Conservation (phyloP, 2,113 vertebrate genomes). For the Colius striatus region DNA sequence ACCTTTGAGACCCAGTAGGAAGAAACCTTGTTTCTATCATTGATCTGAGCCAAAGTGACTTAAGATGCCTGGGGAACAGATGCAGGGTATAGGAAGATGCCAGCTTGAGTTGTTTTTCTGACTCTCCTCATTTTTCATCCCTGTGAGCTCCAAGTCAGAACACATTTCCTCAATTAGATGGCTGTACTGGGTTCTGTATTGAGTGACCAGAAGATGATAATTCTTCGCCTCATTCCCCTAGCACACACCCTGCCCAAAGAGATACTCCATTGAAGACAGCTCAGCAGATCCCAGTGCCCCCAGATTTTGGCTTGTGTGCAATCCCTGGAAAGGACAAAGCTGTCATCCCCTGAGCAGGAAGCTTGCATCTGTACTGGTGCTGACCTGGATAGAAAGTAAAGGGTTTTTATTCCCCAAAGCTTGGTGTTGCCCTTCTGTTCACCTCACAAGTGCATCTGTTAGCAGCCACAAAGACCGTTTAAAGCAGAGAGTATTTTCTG, state of each 20-base stretch:
- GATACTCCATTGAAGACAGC: not conserved
- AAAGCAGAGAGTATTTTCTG: constrained; percentile 1
- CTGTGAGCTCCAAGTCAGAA: not conserved
- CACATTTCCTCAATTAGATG: not conserved
- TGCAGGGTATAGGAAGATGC: not conserved
- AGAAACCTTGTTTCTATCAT: constrained; percentile 3
- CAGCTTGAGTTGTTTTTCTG: not conserved
- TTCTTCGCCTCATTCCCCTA: not conserved
- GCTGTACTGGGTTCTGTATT: not conserved
- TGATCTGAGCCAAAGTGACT: not conserved
- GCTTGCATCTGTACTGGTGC: not conserved
- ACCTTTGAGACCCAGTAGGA: not conserved
- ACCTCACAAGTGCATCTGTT: not conserved
- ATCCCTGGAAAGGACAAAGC: not conserved
- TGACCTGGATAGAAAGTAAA: not conserved
- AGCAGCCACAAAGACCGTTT: not conserved
- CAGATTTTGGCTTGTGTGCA: not conserved
- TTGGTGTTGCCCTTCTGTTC: not conserved
- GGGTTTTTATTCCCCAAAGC: not conserved
- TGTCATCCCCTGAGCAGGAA: not conserved
- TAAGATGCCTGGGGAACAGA: not conserved
- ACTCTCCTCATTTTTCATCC: not conserved
- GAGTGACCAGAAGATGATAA: not conserved
- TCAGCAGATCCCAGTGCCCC: not conserved
- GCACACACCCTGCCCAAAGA: not conserved